Evolutionary conservation across 2,888 invertebrate species (phyloP).

Genomic region (Aromia moschata): DNA sequence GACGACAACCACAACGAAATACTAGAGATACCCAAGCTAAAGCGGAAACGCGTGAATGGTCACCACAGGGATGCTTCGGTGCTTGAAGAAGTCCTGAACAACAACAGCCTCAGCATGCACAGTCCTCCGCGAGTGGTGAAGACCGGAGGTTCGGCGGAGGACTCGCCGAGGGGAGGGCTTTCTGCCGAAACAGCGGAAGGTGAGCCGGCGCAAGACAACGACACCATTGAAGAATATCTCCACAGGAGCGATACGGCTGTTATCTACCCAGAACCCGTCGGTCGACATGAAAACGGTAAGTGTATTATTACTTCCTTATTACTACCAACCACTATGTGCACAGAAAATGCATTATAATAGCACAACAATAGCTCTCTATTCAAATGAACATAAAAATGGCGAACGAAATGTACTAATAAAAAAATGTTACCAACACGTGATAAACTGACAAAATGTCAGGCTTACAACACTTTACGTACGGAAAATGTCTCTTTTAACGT

Average conservation of each 20-base stretch:
- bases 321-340: too few species aligned
- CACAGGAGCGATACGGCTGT: constrained; percentile 66
- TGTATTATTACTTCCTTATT: too few species aligned
- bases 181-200: constrained; percentile 53
- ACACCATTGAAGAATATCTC: constrained; percentile 64
- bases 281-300: constrained; percentile 27
- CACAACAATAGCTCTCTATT: too few species aligned
- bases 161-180: constrained; percentile 44
- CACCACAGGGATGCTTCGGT: constrained; percentile 20
- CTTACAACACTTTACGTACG: too few species aligned
- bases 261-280: constrained; percentile 65
- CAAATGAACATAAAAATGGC: too few species aligned
- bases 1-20: constrained; percentile 60
- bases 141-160: constrained; percentile 52
- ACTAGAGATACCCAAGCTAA: constrained; percentile 38
- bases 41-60: constrained; percentile 30
- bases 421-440: too few species aligned
- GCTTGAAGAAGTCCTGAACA: constrained; percentile 49
- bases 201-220: constrained; percentile 53
- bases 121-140: constrained; percentile 46
- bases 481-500: too few species aligned
- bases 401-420: too few species aligned
- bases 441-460: too few species aligned
- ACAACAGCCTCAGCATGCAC: constrained; percentile 49
- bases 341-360: too few species aligned